Evolutionary conservation across 2,888 invertebrate genomes (phyloP).

Genomic region (Tachystola acroxantha): DNA sequence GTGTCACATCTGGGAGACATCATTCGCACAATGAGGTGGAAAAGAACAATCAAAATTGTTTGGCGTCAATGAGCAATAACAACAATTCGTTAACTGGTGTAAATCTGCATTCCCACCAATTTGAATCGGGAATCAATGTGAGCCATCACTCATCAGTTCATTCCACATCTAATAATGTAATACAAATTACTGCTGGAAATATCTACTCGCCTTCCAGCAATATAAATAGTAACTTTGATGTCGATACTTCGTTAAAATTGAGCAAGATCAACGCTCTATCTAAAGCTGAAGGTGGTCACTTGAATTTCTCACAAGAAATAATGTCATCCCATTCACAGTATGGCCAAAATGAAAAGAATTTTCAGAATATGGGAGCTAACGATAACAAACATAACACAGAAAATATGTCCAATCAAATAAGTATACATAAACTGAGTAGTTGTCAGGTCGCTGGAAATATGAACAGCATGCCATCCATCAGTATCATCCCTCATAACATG

Average conservation of each 20-base stretch:
- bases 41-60: constrained; percentile 57
- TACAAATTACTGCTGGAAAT: constrained; percentile 69
- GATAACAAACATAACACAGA: constrained; percentile 60
- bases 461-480: constrained; percentile 55
- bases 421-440: constrained; percentile 63
- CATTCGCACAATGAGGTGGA: constrained; percentile 52
- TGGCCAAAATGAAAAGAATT: constrained; percentile 61
- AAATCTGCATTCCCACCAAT: constrained; percentile 61
- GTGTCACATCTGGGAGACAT: constrained; percentile 36
- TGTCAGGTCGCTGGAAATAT: constrained; percentile 62
- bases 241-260: constrained; percentile 65
- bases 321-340: constrained; percentile 70
- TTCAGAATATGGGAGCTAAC: constrained; percentile 60
- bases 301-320: constrained; percentile 70
- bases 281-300: constrained; percentile 66
- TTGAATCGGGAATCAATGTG: constrained; percentile 51
- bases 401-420: constrained; percentile 50
- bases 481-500: constrained; percentile 62
- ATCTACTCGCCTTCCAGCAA: constrained; percentile 62
- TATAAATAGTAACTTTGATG: constrained; percentile 63
- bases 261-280: constrained; percentile 70
- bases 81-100: constrained; percentile 41
- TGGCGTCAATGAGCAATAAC: constrained; percentile 50
- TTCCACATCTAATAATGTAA: constrained; percentile 61
- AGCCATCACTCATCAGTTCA: constrained; percentile 61